phyloP scores from a whole-genome alignment of 2,888 invertebrate genomes.

The Monopis laevigella region DNA sequence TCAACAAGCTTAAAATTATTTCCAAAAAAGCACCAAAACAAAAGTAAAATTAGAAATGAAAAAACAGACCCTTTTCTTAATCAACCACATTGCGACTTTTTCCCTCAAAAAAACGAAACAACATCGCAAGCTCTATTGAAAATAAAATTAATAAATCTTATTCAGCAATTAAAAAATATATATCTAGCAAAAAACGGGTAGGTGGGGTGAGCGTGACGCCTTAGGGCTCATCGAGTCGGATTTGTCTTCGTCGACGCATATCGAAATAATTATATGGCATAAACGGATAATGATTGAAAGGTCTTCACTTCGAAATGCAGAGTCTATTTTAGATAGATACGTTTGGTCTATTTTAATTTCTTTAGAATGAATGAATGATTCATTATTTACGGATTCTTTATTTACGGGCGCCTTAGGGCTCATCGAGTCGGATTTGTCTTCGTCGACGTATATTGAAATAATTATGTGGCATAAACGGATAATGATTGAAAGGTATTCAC shows the following conservation, averaged over 20 bases:
- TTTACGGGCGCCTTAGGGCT: slow-evolving; percentile 38
- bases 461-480: slow-evolving; percentile 52
- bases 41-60: too few relatives aligned
- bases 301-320: slow-evolving; percentile 38
- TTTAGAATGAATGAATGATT: slow-evolving; percentile 25
- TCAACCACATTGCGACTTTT: too few relatives aligned
- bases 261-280: slow-evolving; percentile 59
- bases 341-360: too few relatives aligned
- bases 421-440: slow-evolving; percentile 35
- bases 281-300: slow-evolving; percentile 59
- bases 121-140: slow-evolving; percentile 12
- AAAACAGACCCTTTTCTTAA: too few relatives aligned
- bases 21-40: too few relatives aligned
- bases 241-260: slow-evolving; percentile 38
- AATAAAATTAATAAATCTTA: slow-evolving; percentile 35
- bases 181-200: slow-evolving; percentile 21
- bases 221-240: slow-evolving; percentile 38
- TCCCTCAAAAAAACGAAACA: too few relatives aligned
- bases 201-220: slow-evolving; percentile 29
- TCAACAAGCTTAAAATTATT: too few relatives aligned
- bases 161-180: slow-evolving; percentile 51
- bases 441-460: slow-evolving; percentile 52
- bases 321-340: slow-evolving; percentile 19
- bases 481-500: slow-evolving; percentile 61
- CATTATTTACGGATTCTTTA: too few relatives aligned